Evolutionary conservation across 2,113 vertebrate genomes (phyloP), one percentile per base, ranked within the genome.

Genomic region (Phoxinus phoxinus): DNA sequence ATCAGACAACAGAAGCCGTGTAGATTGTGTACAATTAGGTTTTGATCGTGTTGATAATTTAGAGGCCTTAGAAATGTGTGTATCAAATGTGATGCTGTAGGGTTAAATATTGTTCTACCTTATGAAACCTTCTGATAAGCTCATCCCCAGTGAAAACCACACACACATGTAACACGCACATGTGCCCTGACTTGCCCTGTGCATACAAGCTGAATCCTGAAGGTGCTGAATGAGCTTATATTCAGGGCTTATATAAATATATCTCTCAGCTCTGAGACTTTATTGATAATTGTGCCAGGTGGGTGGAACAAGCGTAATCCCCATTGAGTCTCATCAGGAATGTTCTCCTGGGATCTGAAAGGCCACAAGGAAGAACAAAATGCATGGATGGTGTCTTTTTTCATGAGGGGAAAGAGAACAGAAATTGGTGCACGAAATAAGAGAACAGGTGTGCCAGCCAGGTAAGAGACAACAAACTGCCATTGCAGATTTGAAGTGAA

Each of bases 221-320:
- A 84, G 72, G 53, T 74, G 83, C 82, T 79, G 53, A 78, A 65
- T 17, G 25, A 59, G 48, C 65, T 84, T 35, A 58, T 61, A 44
- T 53, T 35, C 27, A 67, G 53, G 56, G 35, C 46, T 87, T 81
- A 35, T 84, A 51, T 69, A 30, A 87, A 25, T 73, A 85, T 67
- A 72, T 81, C 76, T 85, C 69, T 77, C 74, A 78, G 74, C 73
- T 17, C 75, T n/a, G 32, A 44, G 74, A 41, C 74, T 58, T 77
- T 85, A 72, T 80, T 80, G 65, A 72, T 72, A 41, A 73, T 48
- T 72, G 35, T 11, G 27, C 30, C 76, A 53, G 37, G 58, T 85
- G 69, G 32, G 41, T 69, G 76, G 63, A 75, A 65, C 10, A 59
- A 58, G 32, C 32, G 17, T 72, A 83, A 72, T 83, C 67, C 65